Conservation (phyloP, 2,888 invertebrate species). For the Sceliomorpha sp. region DNA sequence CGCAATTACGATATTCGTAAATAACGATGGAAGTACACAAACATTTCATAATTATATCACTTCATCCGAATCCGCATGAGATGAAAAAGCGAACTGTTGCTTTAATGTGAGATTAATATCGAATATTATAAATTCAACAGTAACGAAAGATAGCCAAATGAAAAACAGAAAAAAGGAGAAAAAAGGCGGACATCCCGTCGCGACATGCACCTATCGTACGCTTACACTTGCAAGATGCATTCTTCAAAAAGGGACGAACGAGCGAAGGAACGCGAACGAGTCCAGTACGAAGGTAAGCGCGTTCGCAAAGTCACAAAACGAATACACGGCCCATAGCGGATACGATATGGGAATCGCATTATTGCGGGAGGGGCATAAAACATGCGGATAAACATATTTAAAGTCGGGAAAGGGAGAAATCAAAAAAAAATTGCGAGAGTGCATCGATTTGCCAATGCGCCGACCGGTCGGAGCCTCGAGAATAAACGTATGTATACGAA, state of each 20-base stretch:
- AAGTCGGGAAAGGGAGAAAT: slow-evolving; percentile 15
- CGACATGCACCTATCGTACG: slow-evolving; percentile 2
- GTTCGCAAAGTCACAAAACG: slow-evolving; percentile 5
- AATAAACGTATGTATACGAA: slow-evolving; percentile 14
- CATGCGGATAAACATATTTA: slow-evolving; percentile 66
- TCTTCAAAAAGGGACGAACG: slow-evolving; percentile 5
- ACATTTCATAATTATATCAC: no score
- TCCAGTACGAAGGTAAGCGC: slow-evolving; percentile 6
- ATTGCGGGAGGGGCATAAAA: slow-evolving; percentile 62
- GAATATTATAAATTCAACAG: no score
- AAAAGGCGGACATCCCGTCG: slow-evolving; percentile 2
- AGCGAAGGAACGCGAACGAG: slow-evolving; percentile 1
- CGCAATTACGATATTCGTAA: no score
- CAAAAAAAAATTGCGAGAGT: slow-evolving; percentile 7
- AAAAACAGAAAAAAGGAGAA: neutral
- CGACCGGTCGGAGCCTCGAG: slow-evolving; percentile 14
- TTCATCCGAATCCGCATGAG: no score
- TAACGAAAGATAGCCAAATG: no score
- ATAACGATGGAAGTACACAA: no score
- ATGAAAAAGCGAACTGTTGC: no score
- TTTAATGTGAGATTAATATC: no score
- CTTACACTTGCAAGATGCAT: slow-evolving; percentile 1
- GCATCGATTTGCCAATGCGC: slow-evolving; percentile 18
- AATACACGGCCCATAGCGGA: slow-evolving; percentile 13
- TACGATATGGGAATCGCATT: slow-evolving; percentile 18